Percentiles rank a stretch among this genome's conserved stretches.
phyloP scores from a whole-genome alignment of 2,113 vertebrate species.

The Hepsetus odoe region DNA sequence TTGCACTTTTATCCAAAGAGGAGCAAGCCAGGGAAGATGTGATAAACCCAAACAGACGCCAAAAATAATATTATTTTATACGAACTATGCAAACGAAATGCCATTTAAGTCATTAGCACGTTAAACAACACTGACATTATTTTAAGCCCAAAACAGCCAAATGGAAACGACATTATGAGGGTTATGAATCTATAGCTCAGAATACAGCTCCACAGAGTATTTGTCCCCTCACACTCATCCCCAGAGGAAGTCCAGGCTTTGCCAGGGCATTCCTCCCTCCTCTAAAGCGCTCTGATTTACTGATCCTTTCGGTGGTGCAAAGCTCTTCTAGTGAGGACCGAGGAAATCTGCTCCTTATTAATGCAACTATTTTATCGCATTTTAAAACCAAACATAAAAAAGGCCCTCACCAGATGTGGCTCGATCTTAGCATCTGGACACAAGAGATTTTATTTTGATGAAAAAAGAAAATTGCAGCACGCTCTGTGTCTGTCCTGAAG shows the following conservation, averaged over 20 bases:
- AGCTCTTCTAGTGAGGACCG: slow-evolving; percentile 63
- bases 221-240: slow-evolving; percentile 47
- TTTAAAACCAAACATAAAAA: slow-evolving; percentile 48
- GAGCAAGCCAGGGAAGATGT: slow-evolving; percentile 36
- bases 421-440: slow-evolving; percentile 69
- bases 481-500: slow-evolving; percentile 61
- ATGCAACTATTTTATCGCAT: slow-evolving; percentile 60
- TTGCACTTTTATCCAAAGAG: slow-evolving; percentile 16
- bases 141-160: neutral
- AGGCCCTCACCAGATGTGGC: slow-evolving; percentile 68
- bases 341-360: slow-evolving; percentile 73
- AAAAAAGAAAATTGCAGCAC: slow-evolving; percentile 34
- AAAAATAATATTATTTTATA: slow-evolving; percentile 6
- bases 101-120: neutral
- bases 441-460: slow-evolving; percentile 55
- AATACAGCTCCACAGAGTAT: slow-evolving; percentile 46
- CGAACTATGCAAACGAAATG: neutral
- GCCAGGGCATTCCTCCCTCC: slow-evolving; percentile 67
- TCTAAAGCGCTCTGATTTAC: slow-evolving; percentile 68
- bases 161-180: neutral
- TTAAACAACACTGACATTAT: slow-evolving; percentile 1
- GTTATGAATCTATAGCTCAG: neutral
- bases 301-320: slow-evolving; percentile 56
- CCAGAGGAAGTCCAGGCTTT: slow-evolving; percentile 60
- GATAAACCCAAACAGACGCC: slow-evolving; percentile 12